phyloP scores from a whole-genome alignment of 2,797 vertebrate species.

The Sebastes trivittatus region DNA sequence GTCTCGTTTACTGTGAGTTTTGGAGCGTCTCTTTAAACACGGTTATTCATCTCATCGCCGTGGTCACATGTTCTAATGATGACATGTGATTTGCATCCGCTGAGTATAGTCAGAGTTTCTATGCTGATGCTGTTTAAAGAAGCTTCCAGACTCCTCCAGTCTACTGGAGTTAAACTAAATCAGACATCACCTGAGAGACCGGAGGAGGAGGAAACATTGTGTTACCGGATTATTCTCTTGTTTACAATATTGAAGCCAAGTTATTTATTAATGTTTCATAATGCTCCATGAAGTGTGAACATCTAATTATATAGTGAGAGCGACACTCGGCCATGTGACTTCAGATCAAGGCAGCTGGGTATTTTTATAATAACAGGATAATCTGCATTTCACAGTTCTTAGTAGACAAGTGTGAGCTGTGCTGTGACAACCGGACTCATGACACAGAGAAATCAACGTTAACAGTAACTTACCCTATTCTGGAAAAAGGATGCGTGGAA shows the following conservation, averaged over 20 bases:
- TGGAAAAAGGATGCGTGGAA: conserved; percentile 99
- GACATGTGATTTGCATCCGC: background rate
- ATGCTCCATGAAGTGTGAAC: background rate
- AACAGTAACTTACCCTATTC: conserved; percentile 91
- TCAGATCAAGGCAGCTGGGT: background rate
- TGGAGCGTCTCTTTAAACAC: background rate
- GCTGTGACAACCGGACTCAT: too few species aligned
- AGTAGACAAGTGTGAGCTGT: too few species aligned
- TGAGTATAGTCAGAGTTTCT: background rate
- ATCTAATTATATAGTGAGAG: background rate
- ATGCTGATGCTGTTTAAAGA: background rate
- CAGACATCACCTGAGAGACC: background rate
- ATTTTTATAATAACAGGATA: too few species aligned
- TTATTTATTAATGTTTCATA: background rate
- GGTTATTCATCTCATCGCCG: background rate
- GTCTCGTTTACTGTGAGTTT: background rate
- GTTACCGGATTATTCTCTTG: background rate
- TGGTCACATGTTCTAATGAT: background rate
- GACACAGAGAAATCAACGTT: too few species aligned
- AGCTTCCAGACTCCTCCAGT: background rate
- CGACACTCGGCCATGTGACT: background rate
- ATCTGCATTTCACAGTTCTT: too few species aligned
- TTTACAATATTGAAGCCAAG: background rate
- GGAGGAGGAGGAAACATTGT: background rate
- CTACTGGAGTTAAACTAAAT: background rate